A percentile compares a stretch with the other conserved stretches of the same genome.
phyloP scores from a whole-genome alignment of 2,113 vertebrate genomes.

The Hepsetus odoe region DNA sequence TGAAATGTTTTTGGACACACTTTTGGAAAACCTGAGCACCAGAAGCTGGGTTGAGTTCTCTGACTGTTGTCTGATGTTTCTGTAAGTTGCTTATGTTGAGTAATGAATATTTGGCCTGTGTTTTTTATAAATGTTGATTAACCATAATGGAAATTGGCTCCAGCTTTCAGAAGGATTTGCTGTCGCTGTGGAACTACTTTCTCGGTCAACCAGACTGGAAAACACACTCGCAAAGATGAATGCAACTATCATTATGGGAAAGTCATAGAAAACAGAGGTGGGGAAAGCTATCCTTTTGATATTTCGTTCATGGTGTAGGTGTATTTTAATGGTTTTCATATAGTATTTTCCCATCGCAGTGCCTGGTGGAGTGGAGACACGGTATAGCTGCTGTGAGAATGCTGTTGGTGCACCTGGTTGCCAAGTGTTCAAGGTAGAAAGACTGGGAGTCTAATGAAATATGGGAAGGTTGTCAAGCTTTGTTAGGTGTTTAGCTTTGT shows the following conservation, averaged over 20 bases:
- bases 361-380: conserved; percentile 76
- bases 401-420: conserved; percentile 76
- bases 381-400: conserved; percentile 81
- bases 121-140: conserved; percentile 31
- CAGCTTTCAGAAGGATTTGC: conserved; percentile 78
- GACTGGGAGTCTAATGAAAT: not conserved
- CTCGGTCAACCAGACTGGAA: conserved; percentile 72
- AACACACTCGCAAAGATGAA: conserved; percentile 76
- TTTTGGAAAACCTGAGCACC: not conserved
- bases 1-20: not conserved
- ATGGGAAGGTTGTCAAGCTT: not conserved
- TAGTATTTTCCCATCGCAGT: conserved; percentile 66
- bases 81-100: not conserved
- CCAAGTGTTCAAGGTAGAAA: conserved; percentile 74
- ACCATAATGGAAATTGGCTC: conserved; percentile 4
- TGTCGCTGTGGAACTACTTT: conserved; percentile 79
- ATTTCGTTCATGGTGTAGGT: not conserved
- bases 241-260: conserved; percentile 81
- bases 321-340: not conserved
- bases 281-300: not conserved
- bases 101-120: not conserved
- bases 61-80: not conserved
- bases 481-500: not conserved
- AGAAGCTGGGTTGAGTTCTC: not conserved
- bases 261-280: conserved; percentile 75